Conservation (phyloP, 2,888 invertebrate genomes). For the Euphydryas editha region DNA sequence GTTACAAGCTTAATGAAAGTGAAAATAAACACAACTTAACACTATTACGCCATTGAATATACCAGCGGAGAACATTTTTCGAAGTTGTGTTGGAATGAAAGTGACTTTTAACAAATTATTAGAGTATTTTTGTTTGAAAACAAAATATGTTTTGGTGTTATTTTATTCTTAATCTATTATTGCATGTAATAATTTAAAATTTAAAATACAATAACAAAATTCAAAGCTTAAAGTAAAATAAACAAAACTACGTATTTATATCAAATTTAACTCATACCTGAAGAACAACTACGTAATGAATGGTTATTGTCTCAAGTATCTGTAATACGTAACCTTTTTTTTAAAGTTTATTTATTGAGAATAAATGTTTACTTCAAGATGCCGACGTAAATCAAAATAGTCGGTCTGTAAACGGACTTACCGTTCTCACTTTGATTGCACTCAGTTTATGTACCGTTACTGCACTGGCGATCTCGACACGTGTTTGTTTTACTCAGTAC, state of each 20-base stretch:
- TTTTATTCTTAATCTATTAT: no score
- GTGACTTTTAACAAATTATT: not conserved
- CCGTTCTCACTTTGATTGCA: conserved; percentile 55
- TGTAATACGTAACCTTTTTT: not conserved
- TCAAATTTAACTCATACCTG: not conserved
- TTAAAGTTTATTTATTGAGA: not conserved
- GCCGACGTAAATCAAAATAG: conserved; percentile 40
- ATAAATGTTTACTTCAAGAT: not conserved
- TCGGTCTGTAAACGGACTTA: conserved; percentile 56
- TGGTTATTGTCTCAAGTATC: not conserved
- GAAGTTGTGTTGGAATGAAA: not conserved
- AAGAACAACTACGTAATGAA: not conserved
- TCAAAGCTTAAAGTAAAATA: not conserved
- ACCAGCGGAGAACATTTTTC: not conserved
- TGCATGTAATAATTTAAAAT: no score
- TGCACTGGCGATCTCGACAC: conserved; percentile 44
- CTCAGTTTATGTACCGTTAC: conserved; percentile 59
- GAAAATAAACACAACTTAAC: not conserved
- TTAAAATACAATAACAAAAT: no score
- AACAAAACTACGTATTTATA: not conserved
- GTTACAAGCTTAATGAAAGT: not conserved
- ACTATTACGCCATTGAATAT: not conserved
- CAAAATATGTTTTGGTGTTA: no score
- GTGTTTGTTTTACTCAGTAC: conserved; percentile 44
- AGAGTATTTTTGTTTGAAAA: no score